Evolutionary conservation across 92 coral and sea anemone genomes (phyloP), one percentile per base, ranked within the genome.

Genomic region (Pocillopora meandrina): DNA sequence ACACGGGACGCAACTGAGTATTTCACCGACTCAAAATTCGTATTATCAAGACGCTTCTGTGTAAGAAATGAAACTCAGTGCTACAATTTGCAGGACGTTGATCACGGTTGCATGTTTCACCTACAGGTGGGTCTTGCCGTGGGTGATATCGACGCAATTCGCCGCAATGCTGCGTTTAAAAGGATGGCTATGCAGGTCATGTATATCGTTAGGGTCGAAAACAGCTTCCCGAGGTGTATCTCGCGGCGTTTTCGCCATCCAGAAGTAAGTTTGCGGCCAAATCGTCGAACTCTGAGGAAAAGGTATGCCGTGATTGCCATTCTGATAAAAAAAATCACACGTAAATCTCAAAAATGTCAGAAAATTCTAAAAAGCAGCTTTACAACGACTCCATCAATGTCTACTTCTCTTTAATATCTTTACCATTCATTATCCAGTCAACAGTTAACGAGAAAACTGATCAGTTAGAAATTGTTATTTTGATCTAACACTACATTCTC

Each of bases 41-140:
- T 42, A 42, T 42, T 42, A 26, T 26, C 26, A 3, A 42, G 7
- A 42, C 49, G 49, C 49, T 42, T 42, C 49, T 7, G 3, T 42
- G 49, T 42, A 42, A 42, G 5, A 42, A 42, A 42, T 42, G 3
- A 42, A 42, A 42, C 5, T 42, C 1, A 7, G 7, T 42, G 49
- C 49, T 42, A 42, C 7, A 42, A 42, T 42, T 14, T 66, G 31
- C 49, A 42, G 49, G 49, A 7, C 49, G 49, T 42, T 7, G 49
- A 26, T 42, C 49, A 42, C 52, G 52, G 52, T 42, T 42, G 52
- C 52, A 42, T 42, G 52, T 42, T 42, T 42, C 8, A 61, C 33
- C 23, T 81, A 11, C 72, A 93, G 97, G 94, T 93, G 74, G 97
- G 97, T 86, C 74, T 93, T 26, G 97, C 97, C 23, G 94, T 93